Percentiles rank a stretch among this genome's conserved stretches.
Conservation (phyloP, 1,140 invertebrate genomes). For the Neelides sp. region DNA sequence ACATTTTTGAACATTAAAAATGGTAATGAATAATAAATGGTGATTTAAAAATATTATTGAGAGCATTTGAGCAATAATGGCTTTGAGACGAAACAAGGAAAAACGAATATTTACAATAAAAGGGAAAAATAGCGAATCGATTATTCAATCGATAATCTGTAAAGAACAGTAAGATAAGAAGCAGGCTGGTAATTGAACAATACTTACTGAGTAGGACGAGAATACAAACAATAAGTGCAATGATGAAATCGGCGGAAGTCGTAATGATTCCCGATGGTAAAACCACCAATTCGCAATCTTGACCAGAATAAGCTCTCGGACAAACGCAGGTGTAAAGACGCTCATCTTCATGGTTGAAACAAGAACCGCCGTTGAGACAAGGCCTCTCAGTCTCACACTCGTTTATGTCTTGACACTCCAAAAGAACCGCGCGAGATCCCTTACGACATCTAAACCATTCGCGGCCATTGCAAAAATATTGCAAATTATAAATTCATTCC, state of each 20-base stretch:
- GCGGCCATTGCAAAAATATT: too few relatives aligned
- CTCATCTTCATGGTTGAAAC: conserved; percentile 53
- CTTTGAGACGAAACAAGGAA: too few relatives aligned
- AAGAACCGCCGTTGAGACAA: conserved; percentile 59
- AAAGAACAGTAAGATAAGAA: too few relatives aligned
- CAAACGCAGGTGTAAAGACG: conserved; percentile 62
- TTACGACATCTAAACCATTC: conserved; percentile 50
- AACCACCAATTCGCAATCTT: conserved; percentile 61
- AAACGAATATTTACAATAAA: too few relatives aligned
- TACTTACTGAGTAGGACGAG: conserved; percentile 62
- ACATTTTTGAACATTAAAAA: too few relatives aligned
- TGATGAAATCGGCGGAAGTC: conserved; percentile 67
- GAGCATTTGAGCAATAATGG: too few relatives aligned
- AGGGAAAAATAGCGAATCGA: too few relatives aligned
- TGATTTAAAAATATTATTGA: too few relatives aligned
- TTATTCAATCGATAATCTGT: too few relatives aligned
- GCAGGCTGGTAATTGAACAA: too few relatives aligned
- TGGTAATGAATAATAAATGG: too few relatives aligned
- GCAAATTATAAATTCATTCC: too few relatives aligned
- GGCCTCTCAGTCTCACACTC: conserved; percentile 52
- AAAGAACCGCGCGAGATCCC: conserved; percentile 48
- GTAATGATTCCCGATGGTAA: conserved; percentile 60
- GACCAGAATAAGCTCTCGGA: conserved; percentile 57
- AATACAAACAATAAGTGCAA: conserved; percentile 62
- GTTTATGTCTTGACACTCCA: conserved; percentile 58